Evolutionary conservation across 2,113 vertebrate species (phyloP), one percentile per base, ranked within the genome.

Genomic region (Vicugna pacos): DNA sequence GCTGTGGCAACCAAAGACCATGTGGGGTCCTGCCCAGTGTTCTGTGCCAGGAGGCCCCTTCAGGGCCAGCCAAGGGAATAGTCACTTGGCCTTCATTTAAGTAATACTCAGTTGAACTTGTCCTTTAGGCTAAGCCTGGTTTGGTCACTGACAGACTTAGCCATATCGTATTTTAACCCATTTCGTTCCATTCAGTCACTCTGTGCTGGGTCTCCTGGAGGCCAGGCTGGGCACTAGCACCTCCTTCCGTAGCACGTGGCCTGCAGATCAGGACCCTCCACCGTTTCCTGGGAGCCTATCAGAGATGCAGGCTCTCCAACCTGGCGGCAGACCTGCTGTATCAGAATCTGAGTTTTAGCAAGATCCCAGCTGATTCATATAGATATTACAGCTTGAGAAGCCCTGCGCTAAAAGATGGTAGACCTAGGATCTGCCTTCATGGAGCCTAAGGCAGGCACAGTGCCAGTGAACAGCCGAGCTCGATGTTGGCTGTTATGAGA

Each of bases 401-500:
- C 70, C 5, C 46, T 7, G 3, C 24, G 20, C 77, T 92, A 24
- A 46, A 19, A 32, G 38, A 20, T 52, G 16, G 35, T 1, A 50
- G 42, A 54, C 7, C 46, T 52, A 12, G 2, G 17, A 6, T 89
- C 64, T 79, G 35, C 67, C 52, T 22, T 52, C 7, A 2, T 19
- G 42, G 72, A 73, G 38, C n/a, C 70, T 35, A 52, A 80, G 46
- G 13, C 9, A 9, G 32, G 42, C 77, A 17, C 9, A 5, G 17
- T 16, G 10, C 50, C 52, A 32, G 5, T 26, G 28, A 30, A 69
- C 32, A 14, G 38, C 20, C 30, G 17, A 4, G 20, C 81, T 42
- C 6, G 20, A 3, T 24, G 7, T 22, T 56, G 30, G 35, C 52
- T 8, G 0, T 9, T 64, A 4, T 3, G 2, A 12, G 42, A 32